Evolutionary conservation across 2,888 invertebrate species (phyloP).

Genomic region (Scrobipalpa costella): DNA sequence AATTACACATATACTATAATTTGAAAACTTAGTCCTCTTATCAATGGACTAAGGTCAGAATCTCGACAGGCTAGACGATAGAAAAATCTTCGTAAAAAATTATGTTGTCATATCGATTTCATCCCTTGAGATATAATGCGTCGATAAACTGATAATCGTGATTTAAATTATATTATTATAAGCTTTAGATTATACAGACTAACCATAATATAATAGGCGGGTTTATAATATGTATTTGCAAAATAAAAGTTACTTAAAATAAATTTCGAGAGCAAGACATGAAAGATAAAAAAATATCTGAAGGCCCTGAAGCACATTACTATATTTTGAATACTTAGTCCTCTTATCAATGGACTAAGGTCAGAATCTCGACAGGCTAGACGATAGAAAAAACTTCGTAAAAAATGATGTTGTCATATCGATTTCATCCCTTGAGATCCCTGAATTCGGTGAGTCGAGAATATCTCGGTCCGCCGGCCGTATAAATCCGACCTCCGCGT

Average conservation of each 20-base stretch:
- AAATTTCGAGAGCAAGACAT: no score
- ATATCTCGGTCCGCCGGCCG: slow-evolving; percentile 55
- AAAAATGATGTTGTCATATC: slow-evolving; percentile 42
- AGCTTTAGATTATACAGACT: no score
- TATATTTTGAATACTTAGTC: not conserved
- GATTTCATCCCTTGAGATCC: slow-evolving; percentile 47
- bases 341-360: not conserved
- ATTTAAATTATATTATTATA: no score
- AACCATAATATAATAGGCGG: no score
- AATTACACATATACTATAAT: no score
- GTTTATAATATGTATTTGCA: no score
- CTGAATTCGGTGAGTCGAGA: slow-evolving; percentile 60
- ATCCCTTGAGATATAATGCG: slow-evolving; percentile 44
- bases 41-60: not conserved
- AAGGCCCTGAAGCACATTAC: not conserved
- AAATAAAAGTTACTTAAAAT: no score
- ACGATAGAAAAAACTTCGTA: slow-evolving; percentile 25
- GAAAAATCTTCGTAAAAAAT: slow-evolving; percentile 34
- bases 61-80: not conserved
- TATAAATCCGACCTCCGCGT: slow-evolving; percentile 66
- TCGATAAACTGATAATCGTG: no score
- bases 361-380: not conserved
- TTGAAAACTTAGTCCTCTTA: not conserved
- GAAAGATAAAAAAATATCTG: no score
- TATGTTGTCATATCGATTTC: slow-evolving; percentile 45